phyloP scores from a whole-genome alignment of 1,140 invertebrate genomes.

The Acyrthosiphon pisum region DNA sequence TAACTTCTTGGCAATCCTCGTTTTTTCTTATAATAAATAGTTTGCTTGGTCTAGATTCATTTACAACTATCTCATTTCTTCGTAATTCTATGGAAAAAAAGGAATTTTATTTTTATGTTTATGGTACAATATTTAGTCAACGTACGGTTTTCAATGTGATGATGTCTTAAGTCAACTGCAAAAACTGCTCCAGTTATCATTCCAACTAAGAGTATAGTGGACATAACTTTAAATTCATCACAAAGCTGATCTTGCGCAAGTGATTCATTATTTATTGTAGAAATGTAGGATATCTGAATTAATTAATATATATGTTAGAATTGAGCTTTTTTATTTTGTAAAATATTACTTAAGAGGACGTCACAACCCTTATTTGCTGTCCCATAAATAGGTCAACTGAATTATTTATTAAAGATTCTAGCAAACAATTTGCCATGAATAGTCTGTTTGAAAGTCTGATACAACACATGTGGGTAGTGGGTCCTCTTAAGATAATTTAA shows the following conservation, averaged over 20 bases:
- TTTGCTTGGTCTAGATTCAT: constrained; percentile 33
- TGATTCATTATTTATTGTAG: constrained; percentile 7
- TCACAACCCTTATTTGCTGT: not conserved
- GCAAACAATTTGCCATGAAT: not conserved
- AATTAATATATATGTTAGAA: not conserved
- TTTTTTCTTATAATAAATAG: constrained; percentile 43
- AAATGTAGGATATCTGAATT: constrained; percentile 36
- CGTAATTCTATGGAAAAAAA: constrained; percentile 27
- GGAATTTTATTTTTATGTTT: not conserved
- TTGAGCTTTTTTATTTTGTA: not conserved
- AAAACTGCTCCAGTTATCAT: not conserved
- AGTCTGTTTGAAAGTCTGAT: not conserved
- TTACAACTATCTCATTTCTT: constrained; percentile 35
- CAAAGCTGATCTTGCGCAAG: constrained; percentile 14
- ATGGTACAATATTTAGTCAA: not conserved
- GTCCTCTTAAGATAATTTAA: not conserved
- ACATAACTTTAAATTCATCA: constrained; percentile 51
- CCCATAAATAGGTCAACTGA: not conserved
- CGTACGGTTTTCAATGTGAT: constrained; percentile 15
- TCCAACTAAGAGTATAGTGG: constrained; percentile 37
- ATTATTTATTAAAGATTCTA: not conserved
- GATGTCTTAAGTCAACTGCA: constrained; percentile 42
- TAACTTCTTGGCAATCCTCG: constrained; percentile 47
- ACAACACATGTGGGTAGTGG: not conserved
- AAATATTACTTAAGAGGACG: not conserved